phyloP scores from a whole-genome alignment of 2,113 vertebrate genomes.

The Dasyurus viverrinus region DNA sequence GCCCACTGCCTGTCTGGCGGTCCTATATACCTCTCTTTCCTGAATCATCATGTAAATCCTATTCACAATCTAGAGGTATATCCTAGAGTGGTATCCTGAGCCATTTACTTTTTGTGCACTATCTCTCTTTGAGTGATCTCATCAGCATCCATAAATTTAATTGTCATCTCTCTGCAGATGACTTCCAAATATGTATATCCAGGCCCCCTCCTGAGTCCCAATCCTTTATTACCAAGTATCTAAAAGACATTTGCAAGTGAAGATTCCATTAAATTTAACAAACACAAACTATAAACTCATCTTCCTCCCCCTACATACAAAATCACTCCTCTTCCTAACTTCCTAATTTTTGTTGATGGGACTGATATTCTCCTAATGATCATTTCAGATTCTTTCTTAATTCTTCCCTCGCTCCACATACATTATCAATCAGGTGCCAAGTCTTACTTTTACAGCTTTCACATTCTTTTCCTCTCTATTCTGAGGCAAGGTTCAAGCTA shows the following conservation, averaged over 20 bases:
- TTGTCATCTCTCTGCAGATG: not conserved
- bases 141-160: not conserved
- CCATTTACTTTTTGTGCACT: not conserved
- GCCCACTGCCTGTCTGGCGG: not conserved
- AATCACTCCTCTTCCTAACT: not conserved
- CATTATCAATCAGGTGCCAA: not conserved
- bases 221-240: not conserved
- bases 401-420: not conserved
- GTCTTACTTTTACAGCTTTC: not conserved
- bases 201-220: not conserved
- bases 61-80: not conserved
- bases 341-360: not conserved
- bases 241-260: not conserved
- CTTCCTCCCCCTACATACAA: not conserved
- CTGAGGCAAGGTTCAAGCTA: not conserved
- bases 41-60: not conserved
- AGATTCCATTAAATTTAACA: not conserved
- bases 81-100: not conserved
- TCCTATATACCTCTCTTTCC: not conserved
- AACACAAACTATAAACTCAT: not conserved
- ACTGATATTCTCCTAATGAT: not conserved
- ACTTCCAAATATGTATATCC: not conserved
- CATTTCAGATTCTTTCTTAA: not conserved
- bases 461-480: not conserved
- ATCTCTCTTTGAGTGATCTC: not conserved